These are phyloP conservation scores for Pegoplata infirma DNA, from an alignment of 2,888 invertebrate genomes.

Conservation along the genomic window DNA sequence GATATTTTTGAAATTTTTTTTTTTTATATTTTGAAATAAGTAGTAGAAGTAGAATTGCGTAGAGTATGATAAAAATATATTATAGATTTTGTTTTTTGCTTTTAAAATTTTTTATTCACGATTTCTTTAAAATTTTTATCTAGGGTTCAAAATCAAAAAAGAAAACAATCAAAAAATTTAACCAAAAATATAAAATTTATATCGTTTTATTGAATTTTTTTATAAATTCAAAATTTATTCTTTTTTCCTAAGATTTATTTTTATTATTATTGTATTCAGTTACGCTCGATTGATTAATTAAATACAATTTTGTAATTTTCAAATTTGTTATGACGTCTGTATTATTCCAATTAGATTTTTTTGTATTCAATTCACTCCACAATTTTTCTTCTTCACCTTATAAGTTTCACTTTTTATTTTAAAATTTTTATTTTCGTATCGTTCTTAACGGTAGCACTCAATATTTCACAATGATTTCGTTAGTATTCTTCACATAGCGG, in stretches of 20 bases:
- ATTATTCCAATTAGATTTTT: constrained; percentile 9
- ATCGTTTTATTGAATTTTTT: background rate
- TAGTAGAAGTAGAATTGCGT: constrained; percentile 13
- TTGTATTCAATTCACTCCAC: constrained; percentile 8
- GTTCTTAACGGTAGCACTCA: constrained; percentile 52
- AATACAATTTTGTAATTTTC: background rate
- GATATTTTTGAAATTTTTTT: background rate
- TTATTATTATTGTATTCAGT: constrained; percentile 23
- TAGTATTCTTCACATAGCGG: constrained; percentile 50
- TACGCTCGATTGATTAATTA: constrained; percentile 37
- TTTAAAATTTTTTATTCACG: constrained; percentile 2
- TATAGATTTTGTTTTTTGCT: constrained; percentile 13
- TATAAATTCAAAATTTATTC: background rate
- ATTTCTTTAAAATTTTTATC: background rate
- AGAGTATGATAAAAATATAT: background rate
- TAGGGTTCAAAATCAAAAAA: background rate
- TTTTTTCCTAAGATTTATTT: background rate
- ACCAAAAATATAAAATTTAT: background rate
- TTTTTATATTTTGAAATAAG: background rate
- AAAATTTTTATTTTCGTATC: constrained; percentile 20
- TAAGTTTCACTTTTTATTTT: background rate
- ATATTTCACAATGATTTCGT: constrained; percentile 55
- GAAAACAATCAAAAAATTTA: background rate
- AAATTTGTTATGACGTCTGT: background rate
- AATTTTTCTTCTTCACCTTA: background rate